Percentiles rank a stretch among this genome's conserved stretches.
Conservation (phyloP, 2,888 invertebrate species). For the Acleris cristana region DNA sequence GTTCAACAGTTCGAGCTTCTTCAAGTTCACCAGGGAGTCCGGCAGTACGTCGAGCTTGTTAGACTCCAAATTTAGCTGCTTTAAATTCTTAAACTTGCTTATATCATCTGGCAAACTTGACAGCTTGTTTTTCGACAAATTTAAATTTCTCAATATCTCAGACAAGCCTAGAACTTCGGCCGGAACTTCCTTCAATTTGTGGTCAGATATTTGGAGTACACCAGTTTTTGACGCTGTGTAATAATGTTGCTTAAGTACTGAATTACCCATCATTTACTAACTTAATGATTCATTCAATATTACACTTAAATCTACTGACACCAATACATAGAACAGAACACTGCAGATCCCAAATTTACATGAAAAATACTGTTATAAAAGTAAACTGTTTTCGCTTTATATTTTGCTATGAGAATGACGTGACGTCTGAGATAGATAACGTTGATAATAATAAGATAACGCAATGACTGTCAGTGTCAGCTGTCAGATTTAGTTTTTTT, state of each 20-base stretch:
- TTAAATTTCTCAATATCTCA: constrained; percentile 91
- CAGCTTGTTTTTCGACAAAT: constrained; percentile 96
- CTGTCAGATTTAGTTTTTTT: no score
- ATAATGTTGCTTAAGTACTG: constrained; percentile 94
- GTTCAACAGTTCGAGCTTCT: constrained; percentile 89
- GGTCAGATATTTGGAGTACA: constrained; percentile 93
- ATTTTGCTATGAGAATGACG: no score
- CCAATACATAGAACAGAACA: constrained; percentile 16
- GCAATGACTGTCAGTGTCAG: no score
- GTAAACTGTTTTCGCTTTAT: not conserved
- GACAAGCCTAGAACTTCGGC: constrained; percentile 84
- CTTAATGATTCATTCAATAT: constrained; percentile 18
- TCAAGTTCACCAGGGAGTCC: constrained; percentile 86
- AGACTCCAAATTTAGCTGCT: constrained; percentile 90
- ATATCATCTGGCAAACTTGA: constrained; percentile 90
- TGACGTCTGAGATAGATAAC: no score
- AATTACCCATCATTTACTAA: constrained; percentile 91
- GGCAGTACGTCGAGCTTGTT: constrained; percentile 91
- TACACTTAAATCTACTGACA: constrained; percentile 12
- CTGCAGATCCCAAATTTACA: constrained; percentile 4
- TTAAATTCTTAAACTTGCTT: constrained; percentile 87
- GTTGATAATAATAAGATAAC: no score
- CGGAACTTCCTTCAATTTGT: constrained; percentile 91
- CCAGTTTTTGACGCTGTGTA: constrained; percentile 98
- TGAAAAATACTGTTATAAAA: not conserved